phyloP scores from a whole-genome alignment of 2,797 vertebrate species.

The Lagorchestes hirsutus region DNA sequence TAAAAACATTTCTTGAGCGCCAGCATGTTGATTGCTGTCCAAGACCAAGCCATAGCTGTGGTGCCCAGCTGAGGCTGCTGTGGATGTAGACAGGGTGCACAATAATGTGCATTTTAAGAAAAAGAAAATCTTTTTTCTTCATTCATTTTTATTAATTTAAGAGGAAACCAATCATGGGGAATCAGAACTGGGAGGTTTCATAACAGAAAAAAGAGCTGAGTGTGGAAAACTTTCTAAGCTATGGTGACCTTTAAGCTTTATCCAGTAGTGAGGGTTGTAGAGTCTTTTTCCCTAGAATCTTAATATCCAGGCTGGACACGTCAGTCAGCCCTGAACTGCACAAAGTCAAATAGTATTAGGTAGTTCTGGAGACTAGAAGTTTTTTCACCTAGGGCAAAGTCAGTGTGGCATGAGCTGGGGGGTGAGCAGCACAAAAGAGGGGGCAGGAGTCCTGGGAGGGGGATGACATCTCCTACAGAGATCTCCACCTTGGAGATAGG shows the following conservation, averaged over 20 bases:
- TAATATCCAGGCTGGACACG: background rate
- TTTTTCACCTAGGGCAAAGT: background rate
- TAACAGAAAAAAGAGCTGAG: background rate
- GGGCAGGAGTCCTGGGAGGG: background rate
- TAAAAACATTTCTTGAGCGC: constrained; percentile 29
- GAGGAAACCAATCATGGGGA: constrained; percentile 11
- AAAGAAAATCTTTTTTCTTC: background rate
- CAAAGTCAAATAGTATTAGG: background rate
- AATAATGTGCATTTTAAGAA: background rate
- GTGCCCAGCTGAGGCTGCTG: background rate
- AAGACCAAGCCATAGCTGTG: background rate
- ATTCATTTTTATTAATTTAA: background rate
- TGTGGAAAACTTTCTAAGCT: background rate
- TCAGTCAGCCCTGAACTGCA: background rate
- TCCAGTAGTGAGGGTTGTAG: background rate
- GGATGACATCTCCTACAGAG: background rate
- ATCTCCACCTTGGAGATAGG: background rate
- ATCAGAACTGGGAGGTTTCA: background rate
- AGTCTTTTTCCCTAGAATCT: background rate
- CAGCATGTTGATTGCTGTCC: background rate
- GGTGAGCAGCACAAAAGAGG: background rate
- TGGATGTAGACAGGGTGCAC: background rate
- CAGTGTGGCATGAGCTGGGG: background rate
- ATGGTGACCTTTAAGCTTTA: background rate
- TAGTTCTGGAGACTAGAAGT: background rate